These are phyloP conservation scores for Proteles cristata DNA, from an alignment of 2,113 vertebrate genomes.

Conservation along the genomic window DNA sequence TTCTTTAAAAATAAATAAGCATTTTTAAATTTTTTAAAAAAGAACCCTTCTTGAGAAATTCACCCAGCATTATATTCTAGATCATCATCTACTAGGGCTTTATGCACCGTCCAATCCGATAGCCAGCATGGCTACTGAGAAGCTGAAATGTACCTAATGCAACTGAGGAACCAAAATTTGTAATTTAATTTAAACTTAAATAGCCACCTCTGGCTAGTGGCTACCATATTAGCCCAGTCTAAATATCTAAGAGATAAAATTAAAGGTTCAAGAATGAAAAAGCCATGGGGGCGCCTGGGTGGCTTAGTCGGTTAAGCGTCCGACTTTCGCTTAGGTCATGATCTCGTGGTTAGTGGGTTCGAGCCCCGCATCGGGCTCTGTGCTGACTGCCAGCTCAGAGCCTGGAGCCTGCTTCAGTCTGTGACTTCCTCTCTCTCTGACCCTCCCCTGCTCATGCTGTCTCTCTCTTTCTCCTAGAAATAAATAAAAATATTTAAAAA, in stretches of 20 bases:
- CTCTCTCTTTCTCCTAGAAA: too few relatives aligned
- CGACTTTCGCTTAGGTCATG: too few relatives aligned
- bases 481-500: too few relatives aligned
- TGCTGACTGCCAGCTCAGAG: too few relatives aligned
- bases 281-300: too few relatives aligned
- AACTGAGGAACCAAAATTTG: neutral
- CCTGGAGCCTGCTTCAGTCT: too few relatives aligned
- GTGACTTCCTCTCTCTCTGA: too few relatives aligned
- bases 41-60: neutral
- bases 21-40: neutral
- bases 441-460: too few relatives aligned
- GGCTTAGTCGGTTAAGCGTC: too few relatives aligned
- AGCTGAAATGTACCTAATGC: neutral
- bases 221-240: neutral
- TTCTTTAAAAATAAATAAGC: too few relatives aligned
- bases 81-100: neutral
- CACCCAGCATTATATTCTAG: neutral
- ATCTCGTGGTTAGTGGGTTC: too few relatives aligned
- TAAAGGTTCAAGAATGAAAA: conserved; percentile 30
- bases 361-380: too few relatives aligned
- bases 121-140: neutral
- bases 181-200: conserved; percentile 29
- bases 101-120: neutral
- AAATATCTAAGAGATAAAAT: conserved; percentile 18
- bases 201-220: neutral